phyloP scores from a whole-genome alignment of 37 sponge, comb jelly and placozoan species.

The Crambe crambe region DNA sequence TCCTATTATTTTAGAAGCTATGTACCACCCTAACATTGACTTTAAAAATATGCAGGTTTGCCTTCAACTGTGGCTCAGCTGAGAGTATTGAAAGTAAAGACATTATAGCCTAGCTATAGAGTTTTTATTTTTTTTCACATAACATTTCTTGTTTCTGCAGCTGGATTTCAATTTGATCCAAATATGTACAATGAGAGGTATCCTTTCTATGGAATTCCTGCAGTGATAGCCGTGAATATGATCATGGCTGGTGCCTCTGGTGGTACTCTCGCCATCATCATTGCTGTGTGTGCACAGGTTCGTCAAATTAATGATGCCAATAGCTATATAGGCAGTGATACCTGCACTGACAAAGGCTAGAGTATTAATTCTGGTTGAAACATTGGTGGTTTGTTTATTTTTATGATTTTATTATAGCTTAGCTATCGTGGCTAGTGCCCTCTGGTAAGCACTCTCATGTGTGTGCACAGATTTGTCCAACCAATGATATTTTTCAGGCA shows the following conservation, averaged over 20 bases:
- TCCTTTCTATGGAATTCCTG: slow-evolving; percentile 63
- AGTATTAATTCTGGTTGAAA: too few species aligned
- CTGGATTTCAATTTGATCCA: neutral
- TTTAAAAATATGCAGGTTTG: slow-evolving; percentile 54
- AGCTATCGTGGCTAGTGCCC: too few species aligned
- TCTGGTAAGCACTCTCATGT: too few species aligned
- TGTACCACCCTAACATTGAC: neutral
- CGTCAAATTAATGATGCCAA: too few species aligned
- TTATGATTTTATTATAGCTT: neutral
- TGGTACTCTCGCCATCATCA: slow-evolving; percentile 68
- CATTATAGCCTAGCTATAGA: too few species aligned
- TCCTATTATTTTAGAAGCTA: neutral
- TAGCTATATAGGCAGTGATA: too few species aligned
- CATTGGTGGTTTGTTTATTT: too few species aligned
- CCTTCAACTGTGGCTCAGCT: slow-evolving; percentile 94
- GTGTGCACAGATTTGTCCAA: too few species aligned
- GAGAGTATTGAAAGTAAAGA: slow-evolving; percentile 78
- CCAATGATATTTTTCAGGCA: too few species aligned
- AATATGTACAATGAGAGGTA: too few species aligned
- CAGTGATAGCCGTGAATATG: slow-evolving; percentile 91
- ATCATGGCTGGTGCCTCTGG: slow-evolving; percentile 77
- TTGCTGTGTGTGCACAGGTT: slow-evolving; percentile 88
- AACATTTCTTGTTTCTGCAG: neutral
- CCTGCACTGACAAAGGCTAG: too few species aligned
- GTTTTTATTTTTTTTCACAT: too few species aligned